Base-by-base conservation (phyloP, 2,797 vertebrate genomes). In the Sebastes variabilis region DNA sequence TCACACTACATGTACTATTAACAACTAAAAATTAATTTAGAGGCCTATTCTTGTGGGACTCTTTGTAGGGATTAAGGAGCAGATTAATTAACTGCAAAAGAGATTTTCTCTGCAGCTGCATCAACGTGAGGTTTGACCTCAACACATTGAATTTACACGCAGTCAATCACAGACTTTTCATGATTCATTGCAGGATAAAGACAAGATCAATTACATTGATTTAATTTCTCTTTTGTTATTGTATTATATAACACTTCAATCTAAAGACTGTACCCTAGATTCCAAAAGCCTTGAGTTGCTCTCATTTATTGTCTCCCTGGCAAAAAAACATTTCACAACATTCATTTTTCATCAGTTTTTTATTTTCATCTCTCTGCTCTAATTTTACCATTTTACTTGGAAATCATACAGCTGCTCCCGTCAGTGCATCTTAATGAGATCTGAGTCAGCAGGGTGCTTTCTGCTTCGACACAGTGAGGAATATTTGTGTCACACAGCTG, bases 401-500 rank as follows among this genome's bases (percentile, higher is more conserved):
- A 82, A 85, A 81, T 87, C 69, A 77, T 81, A 81, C 66, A 75
- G 71, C 87, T 65, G 84, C 77, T 82, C 72, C 75, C 71, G 74
- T 81, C 83, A 80, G 77, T 83, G 87, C 84, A 88, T 90, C 80
- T 32, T 83, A 90, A 91, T 92, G 80, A 89, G 86, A 84, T 85
- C 84, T 91, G 84, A 88, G 85, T 92, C 86, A 87, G 88, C 90
- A 91, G 79, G 87, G 84, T 85, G 87, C 77, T 70, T 74, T 86
- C 83, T 86, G 77, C 72, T 72, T 71, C 14, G 0, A 52, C 83
- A 79, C 86, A 82, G 61, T 5, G 61, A 85, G 77, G 69, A 84
- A 79, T 82, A 86, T 87, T 80, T 79, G 79, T 91, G 90, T 88
- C 80, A 86, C 87, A 77, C 83, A 80, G 86, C 77, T 83, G 79